Conservation (phyloP, 1,140 invertebrate species). For the Dendrolimus punctatus region DNA sequence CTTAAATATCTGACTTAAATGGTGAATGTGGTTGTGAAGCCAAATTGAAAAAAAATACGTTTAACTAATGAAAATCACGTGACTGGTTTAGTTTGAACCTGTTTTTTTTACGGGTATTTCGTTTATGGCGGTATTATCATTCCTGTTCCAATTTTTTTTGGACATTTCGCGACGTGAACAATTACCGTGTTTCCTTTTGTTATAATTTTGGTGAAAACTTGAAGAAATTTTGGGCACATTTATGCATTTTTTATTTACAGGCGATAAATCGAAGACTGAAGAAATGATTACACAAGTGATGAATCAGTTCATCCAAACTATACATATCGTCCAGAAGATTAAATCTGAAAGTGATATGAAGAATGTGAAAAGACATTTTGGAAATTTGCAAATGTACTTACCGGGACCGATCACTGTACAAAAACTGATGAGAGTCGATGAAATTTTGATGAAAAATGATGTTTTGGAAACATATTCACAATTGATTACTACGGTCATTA, state of each 20-base stretch:
- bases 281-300: conserved; percentile 11
- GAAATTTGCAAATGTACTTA: conserved; percentile 45
- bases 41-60: no score
- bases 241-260: conserved; percentile 53
- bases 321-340: conserved; percentile 52
- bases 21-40: no score
- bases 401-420: conserved; percentile 78
- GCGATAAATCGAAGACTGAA: conserved; percentile 7
- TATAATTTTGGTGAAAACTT: conserved; percentile 1
- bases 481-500: conserved; percentile 18
- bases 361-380: conserved; percentile 32
- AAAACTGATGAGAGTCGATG: conserved; percentile 60
- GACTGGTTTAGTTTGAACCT: no score
- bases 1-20: no score
- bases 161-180: no score
- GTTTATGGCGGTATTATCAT: no score
- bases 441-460: conserved; percentile 12
- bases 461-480: conserved; percentile 25
- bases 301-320: conserved; percentile 13
- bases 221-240: conserved; percentile 60
- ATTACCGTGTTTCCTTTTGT: no score
- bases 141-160: no score
- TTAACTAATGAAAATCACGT: no score
- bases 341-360: conserved; percentile 58
- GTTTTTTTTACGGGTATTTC: no score